Conservation (phyloP, 2,797 vertebrate genomes). For the Echeneis naucrates region DNA sequence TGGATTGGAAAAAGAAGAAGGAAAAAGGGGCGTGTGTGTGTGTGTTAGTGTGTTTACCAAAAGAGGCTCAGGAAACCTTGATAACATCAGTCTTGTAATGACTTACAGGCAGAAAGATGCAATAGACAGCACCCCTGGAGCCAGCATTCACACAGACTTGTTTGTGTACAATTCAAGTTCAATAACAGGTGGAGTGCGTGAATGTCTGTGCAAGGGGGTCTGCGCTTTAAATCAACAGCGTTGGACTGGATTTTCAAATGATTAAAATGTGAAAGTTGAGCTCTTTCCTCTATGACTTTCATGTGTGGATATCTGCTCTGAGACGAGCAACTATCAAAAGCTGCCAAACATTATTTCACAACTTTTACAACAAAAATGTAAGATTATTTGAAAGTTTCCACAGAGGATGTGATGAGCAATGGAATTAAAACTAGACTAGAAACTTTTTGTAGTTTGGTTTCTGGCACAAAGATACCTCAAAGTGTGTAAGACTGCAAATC, state of each 20-base stretch:
- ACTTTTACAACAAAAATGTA: slow-evolving; percentile 3
- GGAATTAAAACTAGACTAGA: background rate
- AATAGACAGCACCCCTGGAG: slow-evolving; percentile 54
- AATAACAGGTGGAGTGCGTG: slow-evolving; percentile 42
- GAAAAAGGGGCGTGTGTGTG: slow-evolving; percentile 6
- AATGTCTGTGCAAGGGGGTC: background rate
- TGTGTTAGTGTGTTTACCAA: slow-evolving; percentile 51
- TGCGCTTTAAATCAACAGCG: slow-evolving; percentile 21
- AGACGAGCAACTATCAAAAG: slow-evolving; percentile 32
- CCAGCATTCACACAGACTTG: slow-evolving; percentile 57
- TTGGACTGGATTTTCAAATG: slow-evolving; percentile 35
- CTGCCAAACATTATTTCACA: slow-evolving; percentile 52
- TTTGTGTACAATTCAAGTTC: slow-evolving; percentile 46
- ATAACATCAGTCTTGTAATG: slow-evolving; percentile 83
- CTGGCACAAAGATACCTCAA: background rate
- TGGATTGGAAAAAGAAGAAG: slow-evolving; percentile 39
- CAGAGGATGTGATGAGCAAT: background rate
- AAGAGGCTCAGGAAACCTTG: slow-evolving; percentile 75
- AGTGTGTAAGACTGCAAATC: slow-evolving; percentile 14
- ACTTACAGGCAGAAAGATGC: slow-evolving; percentile 78
- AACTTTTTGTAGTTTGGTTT: slow-evolving; percentile 23
- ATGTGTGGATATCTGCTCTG: slow-evolving; percentile 20
- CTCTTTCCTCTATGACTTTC: slow-evolving; percentile 5
- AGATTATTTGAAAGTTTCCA: too few relatives aligned
- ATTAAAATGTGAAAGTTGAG: slow-evolving; percentile 34